phyloP scores from a whole-genome alignment of 2,113 vertebrate species.

The Polypterus bichir region DNA sequence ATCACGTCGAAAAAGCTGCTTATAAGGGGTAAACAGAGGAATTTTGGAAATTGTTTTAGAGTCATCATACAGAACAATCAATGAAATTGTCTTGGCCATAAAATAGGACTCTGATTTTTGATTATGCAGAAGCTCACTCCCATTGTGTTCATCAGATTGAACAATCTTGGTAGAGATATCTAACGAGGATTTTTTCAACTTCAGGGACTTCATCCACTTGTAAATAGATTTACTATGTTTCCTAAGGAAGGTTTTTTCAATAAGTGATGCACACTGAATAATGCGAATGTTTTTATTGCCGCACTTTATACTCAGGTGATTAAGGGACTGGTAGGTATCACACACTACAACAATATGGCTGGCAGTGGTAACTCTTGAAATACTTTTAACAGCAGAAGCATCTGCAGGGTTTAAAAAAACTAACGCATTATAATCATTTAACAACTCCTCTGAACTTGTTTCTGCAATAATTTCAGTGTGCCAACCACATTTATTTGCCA shows the following conservation, averaged over 20 bases:
- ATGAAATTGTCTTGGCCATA: constrained; percentile 21
- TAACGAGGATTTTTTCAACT: constrained; percentile 20
- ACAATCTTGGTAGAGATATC: constrained; percentile 28
- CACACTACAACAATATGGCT: constrained; percentile 48
- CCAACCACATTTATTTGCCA: constrained; percentile 58
- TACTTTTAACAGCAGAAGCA: constrained; percentile 22
- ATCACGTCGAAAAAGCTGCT: constrained; percentile 45
- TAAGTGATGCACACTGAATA: constrained; percentile 23
- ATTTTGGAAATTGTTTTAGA: constrained; percentile 40
- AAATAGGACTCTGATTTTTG: constrained; percentile 51
- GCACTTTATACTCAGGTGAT: constrained; percentile 13
- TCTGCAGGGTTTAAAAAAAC: constrained; percentile 51
- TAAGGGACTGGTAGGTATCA: constrained; percentile 29
- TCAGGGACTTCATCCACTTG: constrained; percentile 49
- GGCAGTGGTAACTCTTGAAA: constrained; percentile 24
- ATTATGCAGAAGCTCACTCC: constrained; percentile 8
- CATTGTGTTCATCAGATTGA: constrained; percentile 1
- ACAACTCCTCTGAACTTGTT: constrained; percentile 10
- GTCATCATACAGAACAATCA: constrained; percentile 30
- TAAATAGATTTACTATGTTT: constrained; percentile 29
- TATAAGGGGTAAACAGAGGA: constrained; percentile 22
- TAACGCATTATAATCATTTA: constrained; percentile 38
- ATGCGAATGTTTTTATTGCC: constrained; percentile 39
- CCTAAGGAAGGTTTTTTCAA: constrained; percentile 53
- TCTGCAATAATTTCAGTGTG: constrained; percentile 32